Evolutionary conservation across 2,113 vertebrate species (phyloP).

Genomic region (Sylvietta virens): DNA sequence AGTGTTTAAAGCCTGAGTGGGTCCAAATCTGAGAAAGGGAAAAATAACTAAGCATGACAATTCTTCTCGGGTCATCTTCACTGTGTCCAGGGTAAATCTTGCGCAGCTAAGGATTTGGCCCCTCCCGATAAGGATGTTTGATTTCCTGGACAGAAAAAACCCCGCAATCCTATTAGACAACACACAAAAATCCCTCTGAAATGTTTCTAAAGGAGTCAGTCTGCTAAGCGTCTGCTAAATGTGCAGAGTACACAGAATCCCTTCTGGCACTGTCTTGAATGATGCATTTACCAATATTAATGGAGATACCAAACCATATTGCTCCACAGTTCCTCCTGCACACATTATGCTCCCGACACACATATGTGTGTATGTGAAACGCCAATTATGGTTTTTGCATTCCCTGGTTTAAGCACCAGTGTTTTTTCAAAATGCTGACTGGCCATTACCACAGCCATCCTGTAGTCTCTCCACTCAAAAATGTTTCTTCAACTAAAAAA

Average conservation of each 20-base stretch:
- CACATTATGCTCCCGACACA: not conserved
- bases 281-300: slow-evolving; percentile 51
- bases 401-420: not conserved
- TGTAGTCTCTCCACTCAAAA: not conserved
- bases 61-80: not conserved
- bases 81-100: not conserved
- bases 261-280: slow-evolving; percentile 17
- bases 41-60: not conserved
- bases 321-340: slow-evolving; percentile 19
- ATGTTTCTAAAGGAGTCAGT: slow-evolving; percentile 31
- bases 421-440: slow-evolving; percentile 13
- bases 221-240: slow-evolving; percentile 38
- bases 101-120: not conserved
- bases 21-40: not conserved
- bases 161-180: not conserved
- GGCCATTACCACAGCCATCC: not conserved
- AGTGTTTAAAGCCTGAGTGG: slow-evolving; percentile 8
- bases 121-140: not conserved
- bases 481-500: not conserved
- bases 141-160: not conserved
- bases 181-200: slow-evolving; percentile 26
- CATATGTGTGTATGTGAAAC: not conserved
- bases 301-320: slow-evolving; percentile 46
- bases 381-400: not conserved
- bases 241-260: slow-evolving; percentile 31